Conservation (phyloP, 2,888 invertebrate species). For the Scaeva pyrastri region DNA sequence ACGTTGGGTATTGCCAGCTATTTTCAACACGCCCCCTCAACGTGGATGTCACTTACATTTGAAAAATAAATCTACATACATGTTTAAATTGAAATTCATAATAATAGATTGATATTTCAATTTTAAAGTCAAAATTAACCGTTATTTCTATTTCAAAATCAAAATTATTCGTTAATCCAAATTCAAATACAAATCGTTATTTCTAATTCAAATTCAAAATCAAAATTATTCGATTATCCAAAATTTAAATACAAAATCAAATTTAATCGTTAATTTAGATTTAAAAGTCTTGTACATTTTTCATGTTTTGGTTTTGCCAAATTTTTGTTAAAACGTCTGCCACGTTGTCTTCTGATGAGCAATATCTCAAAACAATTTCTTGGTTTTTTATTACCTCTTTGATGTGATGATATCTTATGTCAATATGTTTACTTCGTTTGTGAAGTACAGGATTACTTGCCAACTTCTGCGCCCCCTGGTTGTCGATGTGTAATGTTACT, state of each 20-base stretch:
- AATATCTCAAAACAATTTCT: slow-evolving; percentile 53
- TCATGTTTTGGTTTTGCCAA: slow-evolving; percentile 59
- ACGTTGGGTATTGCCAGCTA: not conserved
- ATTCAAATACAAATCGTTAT: slow-evolving; percentile 42
- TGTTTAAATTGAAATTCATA: too few relatives aligned
- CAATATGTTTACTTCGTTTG: slow-evolving; percentile 65
- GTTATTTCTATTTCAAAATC: not conserved
- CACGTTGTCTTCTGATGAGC: slow-evolving; percentile 57
- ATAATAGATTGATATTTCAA: too few relatives aligned
- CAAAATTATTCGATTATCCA: too few relatives aligned
- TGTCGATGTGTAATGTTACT: slow-evolving; percentile 60
- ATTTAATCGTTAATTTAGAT: too few relatives aligned
- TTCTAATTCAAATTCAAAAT: too few relatives aligned
- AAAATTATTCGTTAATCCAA: slow-evolving; percentile 16
- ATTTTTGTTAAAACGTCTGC: slow-evolving; percentile 62
- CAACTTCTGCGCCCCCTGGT: slow-evolving; percentile 58
- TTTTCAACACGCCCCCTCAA: slow-evolving; percentile 4
- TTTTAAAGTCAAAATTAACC: not conserved
- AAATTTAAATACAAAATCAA: too few relatives aligned
- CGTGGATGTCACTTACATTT: not conserved
- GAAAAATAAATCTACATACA: slow-evolving; percentile 10
- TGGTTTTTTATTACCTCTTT: slow-evolving; percentile 50
- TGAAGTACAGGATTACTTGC: slow-evolving; percentile 53
- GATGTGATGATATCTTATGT: slow-evolving; percentile 57
- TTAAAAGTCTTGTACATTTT: too few relatives aligned